These are phyloP conservation scores for Recurvirostra avosetta DNA, from an alignment of 2,113 vertebrate genomes.

Conservation along the genomic window DNA sequence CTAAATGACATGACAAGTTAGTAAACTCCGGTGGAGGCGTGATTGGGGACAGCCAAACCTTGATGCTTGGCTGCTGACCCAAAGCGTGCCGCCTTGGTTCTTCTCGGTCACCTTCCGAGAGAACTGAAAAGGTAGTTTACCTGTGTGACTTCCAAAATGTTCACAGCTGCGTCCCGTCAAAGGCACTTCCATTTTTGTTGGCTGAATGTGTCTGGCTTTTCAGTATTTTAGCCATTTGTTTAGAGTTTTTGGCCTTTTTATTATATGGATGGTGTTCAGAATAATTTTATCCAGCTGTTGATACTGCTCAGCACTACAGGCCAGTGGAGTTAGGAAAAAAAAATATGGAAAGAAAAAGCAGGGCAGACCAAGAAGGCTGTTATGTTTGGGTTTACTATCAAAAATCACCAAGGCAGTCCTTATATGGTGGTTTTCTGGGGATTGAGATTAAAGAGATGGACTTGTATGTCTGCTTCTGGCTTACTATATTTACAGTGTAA, in stretches of 20 bases:
- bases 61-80: no score
- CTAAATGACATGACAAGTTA: neutral
- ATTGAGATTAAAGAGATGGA: neutral
- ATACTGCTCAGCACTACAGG: neutral
- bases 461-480: neutral
- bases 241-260: neutral
- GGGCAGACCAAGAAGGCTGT: neutral
- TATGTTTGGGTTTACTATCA: neutral
- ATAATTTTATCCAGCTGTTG: neutral
- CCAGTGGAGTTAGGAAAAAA: neutral
- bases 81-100: neutral
- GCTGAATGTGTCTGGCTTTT: neutral
- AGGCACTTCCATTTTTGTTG: fast-evolving
- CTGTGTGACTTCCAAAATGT: neutral
- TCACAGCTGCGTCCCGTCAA: fast-evolving
- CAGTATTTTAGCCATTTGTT: fast-evolving
- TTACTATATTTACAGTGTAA: neutral
- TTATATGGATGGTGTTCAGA: neutral
- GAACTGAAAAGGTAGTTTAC: fast-evolving
- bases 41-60: neutral
- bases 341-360: neutral
- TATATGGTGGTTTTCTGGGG: neutral
- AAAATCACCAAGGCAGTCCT: neutral
- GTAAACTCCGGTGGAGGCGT: neutral
- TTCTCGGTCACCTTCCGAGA: fast-evolving